Percentiles rank a stretch among this genome's conserved stretches.
phyloP scores from a whole-genome alignment of 2,113 vertebrate genomes.

The Drymodes brunneopygia region DNA sequence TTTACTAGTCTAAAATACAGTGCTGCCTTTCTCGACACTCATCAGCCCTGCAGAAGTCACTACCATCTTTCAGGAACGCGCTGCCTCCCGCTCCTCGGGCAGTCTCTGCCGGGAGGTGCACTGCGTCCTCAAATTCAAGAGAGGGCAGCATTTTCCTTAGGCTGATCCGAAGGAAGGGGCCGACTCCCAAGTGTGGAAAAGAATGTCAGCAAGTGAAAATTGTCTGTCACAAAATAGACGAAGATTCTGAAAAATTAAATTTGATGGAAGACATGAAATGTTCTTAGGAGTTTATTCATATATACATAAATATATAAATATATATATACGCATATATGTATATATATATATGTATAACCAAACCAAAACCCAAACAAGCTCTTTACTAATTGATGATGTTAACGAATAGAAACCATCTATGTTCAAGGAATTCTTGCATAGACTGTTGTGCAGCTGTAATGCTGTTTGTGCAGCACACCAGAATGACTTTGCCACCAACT shows the following conservation, averaged over 20 bases:
- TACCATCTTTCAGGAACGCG: not conserved
- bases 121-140: constrained; percentile 64
- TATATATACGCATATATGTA: not conserved
- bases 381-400: not conserved
- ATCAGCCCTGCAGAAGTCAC: not conserved
- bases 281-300: not conserved
- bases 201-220: constrained; percentile 26
- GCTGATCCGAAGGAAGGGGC: constrained; percentile 11
- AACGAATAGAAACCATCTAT: not conserved
- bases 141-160: constrained; percentile 78
- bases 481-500: not conserved
- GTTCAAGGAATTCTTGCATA: not conserved
- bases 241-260: not conserved
- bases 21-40: not conserved
- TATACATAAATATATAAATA: not conserved
- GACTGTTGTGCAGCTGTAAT: not conserved
- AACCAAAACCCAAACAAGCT: not conserved
- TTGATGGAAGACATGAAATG: not conserved
- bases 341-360: not conserved
- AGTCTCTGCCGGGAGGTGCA: constrained; percentile 36
- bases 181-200: not conserved
- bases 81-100: not conserved
- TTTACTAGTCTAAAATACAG: not conserved
- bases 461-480: not conserved
- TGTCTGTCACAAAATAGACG: not conserved